Evolutionary conservation across 1,140 invertebrate genomes (phyloP), one percentile per base, ranked within the genome.

Genomic region (Eufriesea mexicana): DNA sequence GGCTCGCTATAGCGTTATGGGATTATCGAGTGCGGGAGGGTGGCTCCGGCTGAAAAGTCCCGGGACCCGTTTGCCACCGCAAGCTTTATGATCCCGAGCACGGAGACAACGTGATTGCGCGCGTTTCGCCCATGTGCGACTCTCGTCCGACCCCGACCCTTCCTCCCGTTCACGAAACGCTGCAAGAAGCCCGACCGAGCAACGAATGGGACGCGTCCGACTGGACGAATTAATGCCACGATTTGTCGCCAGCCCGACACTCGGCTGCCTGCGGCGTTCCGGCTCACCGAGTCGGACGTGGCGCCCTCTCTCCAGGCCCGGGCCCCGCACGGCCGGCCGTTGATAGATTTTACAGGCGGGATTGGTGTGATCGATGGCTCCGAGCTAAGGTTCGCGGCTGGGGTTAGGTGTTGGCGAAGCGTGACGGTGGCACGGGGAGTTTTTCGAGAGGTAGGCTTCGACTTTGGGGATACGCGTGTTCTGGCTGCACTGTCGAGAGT

Each of bases 1-100:
- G 90, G 90, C 87, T 88, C 71, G 90, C 87, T 89, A 85, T 80
- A 85, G 83, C 79, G 89, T 87, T 84, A 88, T 90, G 86, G 91
- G 89, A 92, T 92, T 92, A 92, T 92, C 89, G 90, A 87, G 90
- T 90, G 88, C 86, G 89, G 86, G 87, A 87, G 89, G 87, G 86
- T 78, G 89, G 89, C 72, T 54, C 28, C 49, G 45, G 59, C 88
- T 89, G 88, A 91, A 92, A 93, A 92, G 91, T 92, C 91, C 91
- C 91, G 91, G 91, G 90, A 91, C 91, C 86, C 87, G 86, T 89
- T 88, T 88, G 87, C 89, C 85, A 87, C 88, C 89, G 89, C 91
- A 92, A 81, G 87, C 87, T 90, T 92, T 92, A 91, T 90, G 90
- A 92, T 92, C 84, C 90, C 80, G 51, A 66, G 72, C 62, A 67